Evolutionary conservation across 2,113 vertebrate species (phyloP).

Genomic region (Albula goreensis): DNA sequence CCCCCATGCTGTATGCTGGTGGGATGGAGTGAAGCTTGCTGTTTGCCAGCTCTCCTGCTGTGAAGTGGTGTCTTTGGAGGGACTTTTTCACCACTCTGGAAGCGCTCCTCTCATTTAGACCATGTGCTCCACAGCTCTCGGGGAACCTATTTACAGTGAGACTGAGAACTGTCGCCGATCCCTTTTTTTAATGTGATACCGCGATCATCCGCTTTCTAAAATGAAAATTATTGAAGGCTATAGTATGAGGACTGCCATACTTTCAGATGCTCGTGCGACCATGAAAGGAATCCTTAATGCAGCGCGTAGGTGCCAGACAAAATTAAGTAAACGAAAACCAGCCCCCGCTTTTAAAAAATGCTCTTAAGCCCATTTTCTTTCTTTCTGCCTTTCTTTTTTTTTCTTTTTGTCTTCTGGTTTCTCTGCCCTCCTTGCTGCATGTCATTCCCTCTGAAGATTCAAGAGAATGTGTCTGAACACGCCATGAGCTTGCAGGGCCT

Average conservation of each 20-base stretch:
- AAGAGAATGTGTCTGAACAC: conserved; percentile 18
- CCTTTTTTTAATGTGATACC: not conserved
- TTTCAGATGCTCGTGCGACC: not conserved
- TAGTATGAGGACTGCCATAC: not conserved
- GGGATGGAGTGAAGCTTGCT: conserved; percentile 39
- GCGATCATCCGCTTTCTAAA: not conserved
- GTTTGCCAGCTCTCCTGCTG: not conserved
- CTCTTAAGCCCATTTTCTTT: not conserved
- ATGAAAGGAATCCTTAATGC: not conserved
- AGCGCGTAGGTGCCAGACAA: conserved; percentile 2
- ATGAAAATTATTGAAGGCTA: not conserved
- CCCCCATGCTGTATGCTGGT: conserved; percentile 39
- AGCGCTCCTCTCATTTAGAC: not conserved
- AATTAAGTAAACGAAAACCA: not conserved
- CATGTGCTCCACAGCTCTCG: not conserved
- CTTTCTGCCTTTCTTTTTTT: not conserved
- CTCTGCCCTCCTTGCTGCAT: not conserved
- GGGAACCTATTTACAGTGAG: not conserved
- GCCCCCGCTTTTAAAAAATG: not conserved
- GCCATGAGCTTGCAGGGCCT: not conserved
- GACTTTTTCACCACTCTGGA: not conserved
- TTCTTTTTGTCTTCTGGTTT: not conserved
- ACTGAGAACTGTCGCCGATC: not conserved
- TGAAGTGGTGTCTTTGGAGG: not conserved
- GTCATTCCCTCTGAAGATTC: not conserved